Base-by-base conservation (phyloP, 1,140 invertebrate species). In the Littorina saxatilis region DNA sequence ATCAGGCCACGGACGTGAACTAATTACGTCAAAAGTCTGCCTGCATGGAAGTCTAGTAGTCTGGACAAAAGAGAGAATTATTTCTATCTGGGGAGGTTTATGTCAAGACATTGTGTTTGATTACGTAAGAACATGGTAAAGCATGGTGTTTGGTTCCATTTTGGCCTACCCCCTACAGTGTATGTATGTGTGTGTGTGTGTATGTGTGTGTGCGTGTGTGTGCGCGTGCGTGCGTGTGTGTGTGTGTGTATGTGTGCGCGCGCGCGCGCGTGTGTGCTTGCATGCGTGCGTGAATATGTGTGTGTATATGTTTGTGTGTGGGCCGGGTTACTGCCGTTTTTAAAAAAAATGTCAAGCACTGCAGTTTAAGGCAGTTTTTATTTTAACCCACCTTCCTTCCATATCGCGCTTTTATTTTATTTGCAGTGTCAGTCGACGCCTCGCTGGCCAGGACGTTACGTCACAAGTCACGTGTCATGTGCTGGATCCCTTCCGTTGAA, bases 401-500 rank as follows among this genome's bases (percentile, higher is more conserved):
- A 7, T 13, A 7, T 58, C 9, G 20, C 23, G 20, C 55, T n/a
- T n/a, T 58, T n/a, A 11, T 23, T 58, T 23, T 58, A 4, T 58
- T n/a, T 58, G 9, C 47, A 11, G 47, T 50, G 9, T 50, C 47
- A 50, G 9, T 50, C 47, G 47, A 50, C 20, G 20, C 20, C 9
- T 50, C 9, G 20, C 9, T 50, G 9, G 9, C 47, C 20, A 20
- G 9, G 47, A 11, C 47, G 9, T 20, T 11, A 50, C 20, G 20
- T 11, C 9, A 47, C 43, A 86, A 81, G 89, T 92, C 94, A 1
- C 94, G 96, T 74, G 95, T 99, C 0, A 93, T 99, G 0, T 99
- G 98, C 90, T 99, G 97, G 97, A 94, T 99, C 17, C 96, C 99
- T 95, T 99, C 98, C 0, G 95, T 95, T 83, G 97, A 97, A 9